Conservation (phyloP, 2,888 invertebrate species). For the Chymomyza procnemis region DNA sequence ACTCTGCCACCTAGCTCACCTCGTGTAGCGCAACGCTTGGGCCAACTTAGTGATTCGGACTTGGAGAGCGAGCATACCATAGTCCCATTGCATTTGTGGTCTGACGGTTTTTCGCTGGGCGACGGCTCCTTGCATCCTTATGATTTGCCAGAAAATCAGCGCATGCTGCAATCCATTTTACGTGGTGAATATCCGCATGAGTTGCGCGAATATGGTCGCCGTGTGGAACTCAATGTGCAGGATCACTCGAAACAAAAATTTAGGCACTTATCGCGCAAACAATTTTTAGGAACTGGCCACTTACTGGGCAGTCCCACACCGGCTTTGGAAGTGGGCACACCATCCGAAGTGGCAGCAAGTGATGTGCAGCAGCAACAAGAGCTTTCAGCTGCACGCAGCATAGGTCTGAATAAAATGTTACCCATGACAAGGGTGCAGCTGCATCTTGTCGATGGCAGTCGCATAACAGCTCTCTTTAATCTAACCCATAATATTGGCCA, state of each 20-base stretch:
- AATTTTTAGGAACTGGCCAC: slow-evolving; percentile 52
- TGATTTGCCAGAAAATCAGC: slow-evolving; percentile 49
- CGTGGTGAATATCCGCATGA: slow-evolving; percentile 56
- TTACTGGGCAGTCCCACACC: slow-evolving; percentile 26
- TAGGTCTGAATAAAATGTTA: slow-evolving; percentile 30
- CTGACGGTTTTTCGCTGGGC: slow-evolving; percentile 59
- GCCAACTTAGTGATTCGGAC: slow-evolving; percentile 30
- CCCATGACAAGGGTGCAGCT: slow-evolving; percentile 51
- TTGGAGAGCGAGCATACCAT: slow-evolving; percentile 31
- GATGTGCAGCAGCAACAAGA: slow-evolving; percentile 15
- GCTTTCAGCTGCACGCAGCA: slow-evolving; percentile 1
- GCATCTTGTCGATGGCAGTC: slow-evolving; percentile 54
- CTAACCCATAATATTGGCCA: slow-evolving; percentile 48
- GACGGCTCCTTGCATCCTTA: slow-evolving; percentile 44
- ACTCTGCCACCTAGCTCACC: slow-evolving; percentile 39
- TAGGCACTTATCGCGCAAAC: slow-evolving; percentile 39
- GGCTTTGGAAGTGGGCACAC: background rate
- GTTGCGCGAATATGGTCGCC: slow-evolving; percentile 34
- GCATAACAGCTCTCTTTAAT: slow-evolving; percentile 50
- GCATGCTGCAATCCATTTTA: slow-evolving; percentile 47
- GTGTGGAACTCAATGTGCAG: slow-evolving; percentile 42
- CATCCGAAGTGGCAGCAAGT: background rate
- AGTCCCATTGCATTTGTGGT: slow-evolving; percentile 53
- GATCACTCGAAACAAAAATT: slow-evolving; percentile 54
- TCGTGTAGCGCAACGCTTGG: background rate